Conservation (phyloP, 2,888 invertebrate species). For the Agrochola litura region DNA sequence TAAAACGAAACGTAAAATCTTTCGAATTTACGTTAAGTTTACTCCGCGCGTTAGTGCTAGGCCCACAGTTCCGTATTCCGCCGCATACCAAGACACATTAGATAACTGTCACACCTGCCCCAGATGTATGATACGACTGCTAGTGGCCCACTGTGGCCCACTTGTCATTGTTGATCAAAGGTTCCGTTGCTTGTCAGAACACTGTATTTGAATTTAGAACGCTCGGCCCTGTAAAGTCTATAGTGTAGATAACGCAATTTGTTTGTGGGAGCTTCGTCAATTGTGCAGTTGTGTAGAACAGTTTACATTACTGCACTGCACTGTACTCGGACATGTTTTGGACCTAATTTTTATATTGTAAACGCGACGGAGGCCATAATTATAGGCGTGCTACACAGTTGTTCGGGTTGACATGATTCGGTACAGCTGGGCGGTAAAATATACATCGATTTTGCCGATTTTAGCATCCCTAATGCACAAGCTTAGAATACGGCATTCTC, state of each 20-base stretch:
- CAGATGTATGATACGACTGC: constrained; percentile 16
- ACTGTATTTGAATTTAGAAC: constrained; percentile 35
- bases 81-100: constrained; percentile 22
- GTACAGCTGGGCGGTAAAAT: too few relatives aligned
- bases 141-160: constrained; percentile 31
- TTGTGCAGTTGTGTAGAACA: constrained; percentile 1
- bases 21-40: not conserved
- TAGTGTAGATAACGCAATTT: constrained; percentile 22
- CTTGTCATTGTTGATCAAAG: constrained; percentile 52
- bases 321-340: not conserved
- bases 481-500: not conserved
- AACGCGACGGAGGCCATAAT: not conserved
- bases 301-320: not conserved
- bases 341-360: not conserved
- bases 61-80: not conserved
- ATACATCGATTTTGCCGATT: not conserved
- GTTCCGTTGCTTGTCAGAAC: constrained; percentile 54
- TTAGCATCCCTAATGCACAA: not conserved
- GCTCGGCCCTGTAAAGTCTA: constrained; percentile 7
- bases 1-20: too few relatives aligned
- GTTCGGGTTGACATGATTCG: too few relatives aligned
- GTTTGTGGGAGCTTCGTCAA: constrained; percentile 6
- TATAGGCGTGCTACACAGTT: not conserved
- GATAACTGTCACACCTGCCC: constrained; percentile 35
- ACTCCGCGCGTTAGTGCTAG: not conserved